A percentile compares a stretch with the other conserved stretches of the same genome.
Evolutionary conservation across 2,888 invertebrate genomes (phyloP).

Genomic region (Diarsia mendica): DNA sequence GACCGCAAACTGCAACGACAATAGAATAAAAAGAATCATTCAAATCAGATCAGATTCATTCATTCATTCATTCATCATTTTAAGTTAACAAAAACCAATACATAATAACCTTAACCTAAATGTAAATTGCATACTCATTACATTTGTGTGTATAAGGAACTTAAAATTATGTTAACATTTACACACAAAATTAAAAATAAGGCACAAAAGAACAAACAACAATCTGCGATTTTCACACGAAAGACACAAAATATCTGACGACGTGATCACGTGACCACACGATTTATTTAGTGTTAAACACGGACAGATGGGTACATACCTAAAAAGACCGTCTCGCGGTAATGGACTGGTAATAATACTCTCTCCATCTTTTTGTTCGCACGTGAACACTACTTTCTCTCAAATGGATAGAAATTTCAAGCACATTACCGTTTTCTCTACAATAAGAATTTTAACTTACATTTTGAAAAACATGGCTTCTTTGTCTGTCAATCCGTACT

Average conservation of each 20-base stretch:
- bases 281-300: slow-evolving; percentile 1
- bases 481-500: too few species aligned
- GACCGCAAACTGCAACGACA: neutral
- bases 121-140: too few species aligned
- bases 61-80: too few species aligned
- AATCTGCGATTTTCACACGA: neutral
- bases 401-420: neutral
- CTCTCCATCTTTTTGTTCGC: slow-evolving; percentile 24
- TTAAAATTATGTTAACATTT: too few species aligned
- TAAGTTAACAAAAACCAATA: too few species aligned
- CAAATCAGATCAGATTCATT: too few species aligned
- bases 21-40: too few species aligned
- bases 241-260: neutral
- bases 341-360: slow-evolving; percentile 5
- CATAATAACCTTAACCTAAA: too few species aligned
- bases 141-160: too few species aligned
- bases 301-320: neutral
- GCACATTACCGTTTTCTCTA: neutral
- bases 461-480: too few species aligned
- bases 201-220: neutral
- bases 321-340: neutral
- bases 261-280: neutral
- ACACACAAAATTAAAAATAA: neutral
- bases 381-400: neutral
- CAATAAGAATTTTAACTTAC: neutral